Conservation (phyloP, 2,888 invertebrate species). For the Horisme vitalbata region DNA sequence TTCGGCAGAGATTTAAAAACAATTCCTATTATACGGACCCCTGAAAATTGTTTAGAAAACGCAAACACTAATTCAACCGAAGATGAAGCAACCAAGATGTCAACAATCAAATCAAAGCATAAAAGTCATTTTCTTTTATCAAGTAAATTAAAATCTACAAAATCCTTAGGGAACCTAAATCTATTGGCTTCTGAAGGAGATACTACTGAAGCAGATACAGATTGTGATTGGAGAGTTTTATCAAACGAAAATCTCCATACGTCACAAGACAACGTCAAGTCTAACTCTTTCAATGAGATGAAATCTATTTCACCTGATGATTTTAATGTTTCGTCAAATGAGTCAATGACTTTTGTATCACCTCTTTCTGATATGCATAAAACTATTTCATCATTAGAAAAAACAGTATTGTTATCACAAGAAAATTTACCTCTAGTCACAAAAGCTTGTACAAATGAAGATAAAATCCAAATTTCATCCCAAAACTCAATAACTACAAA, state of each 20-base stretch:
- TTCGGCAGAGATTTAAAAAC: constrained; percentile 8
- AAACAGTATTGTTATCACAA: too few species aligned
- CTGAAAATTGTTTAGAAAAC: constrained; percentile 12
- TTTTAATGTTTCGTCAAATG: neutral
- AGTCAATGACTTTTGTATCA: neutral
- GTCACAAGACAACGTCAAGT: constrained; percentile 5
- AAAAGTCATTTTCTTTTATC: constrained; percentile 10
- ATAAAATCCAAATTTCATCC: too few species aligned
- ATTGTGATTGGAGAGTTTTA: constrained; percentile 9
- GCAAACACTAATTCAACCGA: neutral
- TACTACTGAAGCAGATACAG: constrained; percentile 9
- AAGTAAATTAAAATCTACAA: constrained; percentile 27
- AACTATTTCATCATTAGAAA: too few species aligned
- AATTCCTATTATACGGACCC: constrained; percentile 13
- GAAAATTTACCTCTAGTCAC: too few species aligned
- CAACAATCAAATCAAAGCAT: neutral
- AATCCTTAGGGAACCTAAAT: constrained; percentile 28
- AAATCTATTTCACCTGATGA: constrained; percentile 3
- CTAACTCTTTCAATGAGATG: neutral
- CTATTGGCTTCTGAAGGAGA: constrained; percentile 15
- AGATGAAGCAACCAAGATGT: neutral
- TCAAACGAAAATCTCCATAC: constrained; percentile 10
- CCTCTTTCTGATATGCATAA: too few species aligned
- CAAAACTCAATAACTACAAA: constrained; percentile 4
- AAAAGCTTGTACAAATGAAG: too few species aligned